A percentile compares a stretch with the other conserved stretches of the same genome.
Conservation (phyloP, 1,140 invertebrate genomes). For the Arctopsyche grandis region DNA sequence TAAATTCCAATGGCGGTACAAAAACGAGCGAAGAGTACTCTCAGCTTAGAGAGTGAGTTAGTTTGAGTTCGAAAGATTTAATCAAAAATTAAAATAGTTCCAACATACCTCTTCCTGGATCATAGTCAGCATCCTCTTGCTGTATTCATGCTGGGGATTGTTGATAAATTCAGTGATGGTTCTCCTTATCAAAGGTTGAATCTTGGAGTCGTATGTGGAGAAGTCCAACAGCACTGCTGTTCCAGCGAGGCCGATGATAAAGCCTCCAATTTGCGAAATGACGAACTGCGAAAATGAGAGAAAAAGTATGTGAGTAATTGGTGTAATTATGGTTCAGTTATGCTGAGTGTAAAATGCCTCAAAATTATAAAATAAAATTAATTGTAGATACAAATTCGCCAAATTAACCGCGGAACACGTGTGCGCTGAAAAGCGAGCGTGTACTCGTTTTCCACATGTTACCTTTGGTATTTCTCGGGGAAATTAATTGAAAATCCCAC, state of each 20-base stretch:
- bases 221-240: conserved; percentile 81
- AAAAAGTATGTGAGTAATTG: conserved; percentile 7
- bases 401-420: too few species aligned
- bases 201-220: conserved; percentile 79
- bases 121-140: conserved; percentile 73
- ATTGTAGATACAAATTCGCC: too few species aligned
- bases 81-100: neutral
- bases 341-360: neutral
- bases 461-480: too few species aligned
- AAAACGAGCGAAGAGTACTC: conserved; percentile 5
- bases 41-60: neutral
- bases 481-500: too few species aligned
- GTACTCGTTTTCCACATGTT: too few species aligned
- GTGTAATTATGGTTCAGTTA: neutral
- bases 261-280: conserved; percentile 74
- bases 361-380: too few species aligned
- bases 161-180: conserved; percentile 78
- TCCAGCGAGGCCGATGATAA: conserved; percentile 78
- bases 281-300: conserved; percentile 70
- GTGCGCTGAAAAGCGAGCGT: too few species aligned
- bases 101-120: conserved; percentile 86
- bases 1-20: conserved; percentile 18
- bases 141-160: conserved; percentile 73
- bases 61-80: neutral
- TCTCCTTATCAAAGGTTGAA: conserved; percentile 78